Evolutionary conservation across 2,888 invertebrate species (phyloP).

Genomic region (Fragum whitleyi): DNA sequence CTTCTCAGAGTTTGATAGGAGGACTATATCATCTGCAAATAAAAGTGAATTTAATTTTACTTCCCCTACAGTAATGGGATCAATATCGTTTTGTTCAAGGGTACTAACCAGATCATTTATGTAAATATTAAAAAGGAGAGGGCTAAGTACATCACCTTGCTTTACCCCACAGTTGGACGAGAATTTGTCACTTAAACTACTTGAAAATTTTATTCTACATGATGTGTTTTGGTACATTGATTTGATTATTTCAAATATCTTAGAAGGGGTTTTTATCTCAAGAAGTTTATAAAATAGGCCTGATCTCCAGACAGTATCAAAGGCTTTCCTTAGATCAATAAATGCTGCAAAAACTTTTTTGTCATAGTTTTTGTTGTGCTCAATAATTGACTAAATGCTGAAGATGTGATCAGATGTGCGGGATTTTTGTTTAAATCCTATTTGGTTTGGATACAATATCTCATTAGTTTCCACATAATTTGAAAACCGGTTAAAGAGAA

Average conservation of each 20-base stretch:
- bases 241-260: conserved; percentile 30
- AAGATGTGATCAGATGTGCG: conserved; percentile 42
- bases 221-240: conserved; percentile 33
- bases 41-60: too few species aligned
- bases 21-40: conserved; percentile 36
- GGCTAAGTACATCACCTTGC: conserved; percentile 26
- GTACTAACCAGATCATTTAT: conserved; percentile 34
- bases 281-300: conserved; percentile 33
- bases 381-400: conserved; percentile 38
- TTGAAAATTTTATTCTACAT: conserved; percentile 2
- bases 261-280: not conserved
- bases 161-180: not conserved
- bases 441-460: conserved; percentile 32
- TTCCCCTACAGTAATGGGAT: too few species aligned
- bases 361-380: conserved; percentile 17
- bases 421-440: conserved; percentile 36
- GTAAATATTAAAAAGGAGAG: conserved; percentile 29
- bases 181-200: too few species aligned
- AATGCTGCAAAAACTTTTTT: conserved; percentile 38
- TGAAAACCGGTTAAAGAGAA: conserved; percentile 21
- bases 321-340: conserved; percentile 48
- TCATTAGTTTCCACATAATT: conserved; percentile 23
- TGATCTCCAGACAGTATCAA: conserved; percentile 44
- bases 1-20: conserved; percentile 22
- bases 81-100: too few species aligned